Evolutionary conservation across 2,797 vertebrate species (phyloP).

Genomic region (Diplodus sargus): DNA sequence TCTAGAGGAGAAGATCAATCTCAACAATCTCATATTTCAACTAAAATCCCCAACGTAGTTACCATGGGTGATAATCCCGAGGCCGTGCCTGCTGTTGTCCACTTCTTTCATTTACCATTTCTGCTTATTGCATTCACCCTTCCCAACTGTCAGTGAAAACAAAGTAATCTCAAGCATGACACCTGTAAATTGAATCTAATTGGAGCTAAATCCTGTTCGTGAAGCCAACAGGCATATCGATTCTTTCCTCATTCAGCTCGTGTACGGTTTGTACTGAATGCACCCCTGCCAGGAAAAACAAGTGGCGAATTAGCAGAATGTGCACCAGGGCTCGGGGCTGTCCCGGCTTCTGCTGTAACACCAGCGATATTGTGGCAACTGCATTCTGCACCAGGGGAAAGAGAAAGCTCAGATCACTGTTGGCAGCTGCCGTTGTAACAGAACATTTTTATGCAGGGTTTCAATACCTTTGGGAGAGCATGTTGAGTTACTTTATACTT

Average conservation of each 20-base stretch:
- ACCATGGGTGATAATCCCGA: constrained; percentile 20
- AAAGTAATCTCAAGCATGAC: constrained; percentile 72
- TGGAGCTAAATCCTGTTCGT: constrained; percentile 66
- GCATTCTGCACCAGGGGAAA: constrained; percentile 42
- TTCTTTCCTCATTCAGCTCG: constrained; percentile 60
- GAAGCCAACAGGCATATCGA: constrained; percentile 64
- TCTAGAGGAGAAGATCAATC: constrained; percentile 39
- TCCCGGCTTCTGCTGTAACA: constrained; percentile 42
- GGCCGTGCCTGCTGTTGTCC: constrained; percentile 24
- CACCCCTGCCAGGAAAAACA: constrained; percentile 71
- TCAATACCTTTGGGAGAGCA: constrained; percentile 59
- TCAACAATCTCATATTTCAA: constrained; percentile 30
- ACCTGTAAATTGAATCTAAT: constrained; percentile 76
- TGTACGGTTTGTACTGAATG: constrained; percentile 61
- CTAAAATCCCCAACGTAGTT: constrained; percentile 24
- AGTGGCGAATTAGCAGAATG: constrained; percentile 69
- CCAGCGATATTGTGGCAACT: constrained; percentile 68
- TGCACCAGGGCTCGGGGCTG: constrained; percentile 55
- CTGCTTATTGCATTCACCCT: constrained; percentile 53
- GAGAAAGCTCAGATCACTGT: constrained; percentile 57
- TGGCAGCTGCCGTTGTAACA: constrained; percentile 58
- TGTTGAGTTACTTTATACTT: constrained; percentile 56
- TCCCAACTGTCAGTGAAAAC: constrained; percentile 56
- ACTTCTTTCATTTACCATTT: constrained; percentile 52
- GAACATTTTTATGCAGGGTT: constrained; percentile 62